Evolutionary conservation across 1,140 invertebrate species (phyloP).

Genomic region (Vollenhovia emeryi): DNA sequence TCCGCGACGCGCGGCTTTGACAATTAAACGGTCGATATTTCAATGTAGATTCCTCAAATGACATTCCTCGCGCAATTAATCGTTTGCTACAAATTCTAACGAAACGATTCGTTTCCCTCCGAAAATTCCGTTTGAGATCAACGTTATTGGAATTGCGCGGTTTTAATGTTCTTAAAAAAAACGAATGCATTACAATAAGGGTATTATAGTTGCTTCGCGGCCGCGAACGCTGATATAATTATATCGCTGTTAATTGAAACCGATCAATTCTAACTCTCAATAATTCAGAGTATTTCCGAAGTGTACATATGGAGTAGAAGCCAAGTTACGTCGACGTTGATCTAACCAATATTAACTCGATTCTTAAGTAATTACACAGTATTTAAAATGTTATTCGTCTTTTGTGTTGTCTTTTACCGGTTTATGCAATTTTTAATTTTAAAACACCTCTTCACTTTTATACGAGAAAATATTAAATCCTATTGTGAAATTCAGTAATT

Average conservation of each 20-base stretch:
- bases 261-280: constrained; percentile 11
- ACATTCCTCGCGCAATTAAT: neutral
- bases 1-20: neutral
- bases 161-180: neutral
- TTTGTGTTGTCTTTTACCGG: neutral
- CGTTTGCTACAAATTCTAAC: neutral
- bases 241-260: neutral
- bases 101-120: neutral
- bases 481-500: neutral
- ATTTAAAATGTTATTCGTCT: neutral
- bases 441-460: neutral
- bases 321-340: neutral
- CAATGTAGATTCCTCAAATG: neutral
- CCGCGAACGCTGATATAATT: neutral
- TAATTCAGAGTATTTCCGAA: constrained; percentile 15
- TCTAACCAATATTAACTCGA: neutral
- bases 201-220: neutral
- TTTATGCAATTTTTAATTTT: neutral
- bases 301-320: neutral
- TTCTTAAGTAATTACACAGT: neutral
- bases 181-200: neutral
- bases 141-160: neutral
- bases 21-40: neutral
- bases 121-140: neutral
- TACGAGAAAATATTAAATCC: neutral